phyloP scores from a whole-genome alignment of 2,797 vertebrate species.

The Rhinichthys osculus region DNA sequence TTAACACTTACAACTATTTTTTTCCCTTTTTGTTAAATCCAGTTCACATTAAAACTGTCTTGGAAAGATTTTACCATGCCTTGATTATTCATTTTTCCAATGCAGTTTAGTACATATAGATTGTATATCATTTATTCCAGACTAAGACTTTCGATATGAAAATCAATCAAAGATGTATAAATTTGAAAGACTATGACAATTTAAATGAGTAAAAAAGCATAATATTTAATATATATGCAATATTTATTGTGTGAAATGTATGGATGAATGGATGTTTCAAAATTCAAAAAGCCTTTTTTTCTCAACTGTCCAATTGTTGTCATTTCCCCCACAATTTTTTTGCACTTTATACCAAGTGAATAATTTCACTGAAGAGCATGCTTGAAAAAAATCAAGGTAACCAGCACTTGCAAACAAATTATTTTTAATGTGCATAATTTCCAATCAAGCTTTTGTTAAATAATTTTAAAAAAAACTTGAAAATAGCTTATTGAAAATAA shows the following conservation, averaged over 20 bases:
- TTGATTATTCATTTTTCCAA: not conserved
- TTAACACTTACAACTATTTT: slow-evolving; percentile 6
- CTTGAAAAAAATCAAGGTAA: not conserved
- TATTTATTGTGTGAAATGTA: not conserved
- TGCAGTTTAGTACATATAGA: not conserved
- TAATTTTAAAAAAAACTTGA: not conserved
- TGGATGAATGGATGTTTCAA: not conserved
- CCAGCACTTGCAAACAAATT: not conserved
- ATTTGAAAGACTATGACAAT: not conserved
- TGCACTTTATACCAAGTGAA: not conserved
- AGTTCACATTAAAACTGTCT: not conserved
- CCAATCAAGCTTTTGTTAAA: not conserved
- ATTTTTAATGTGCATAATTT: not conserved
- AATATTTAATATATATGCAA: not conserved
- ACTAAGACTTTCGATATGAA: not conserved
- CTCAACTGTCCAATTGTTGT: not conserved
- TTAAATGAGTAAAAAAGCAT: not conserved
- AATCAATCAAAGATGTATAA: not conserved
- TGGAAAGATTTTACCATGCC: slow-evolving; percentile 11
- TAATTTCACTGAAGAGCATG: not conserved
- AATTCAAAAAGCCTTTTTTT: not conserved
- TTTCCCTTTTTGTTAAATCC: not conserved
- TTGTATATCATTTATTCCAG: not conserved
- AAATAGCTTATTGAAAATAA: not conserved
- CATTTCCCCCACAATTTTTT: not conserved